These are phyloP conservation scores for Apodemus agrarius DNA, from an alignment of 2,797 vertebrate species.

Conservation along the genomic window DNA sequence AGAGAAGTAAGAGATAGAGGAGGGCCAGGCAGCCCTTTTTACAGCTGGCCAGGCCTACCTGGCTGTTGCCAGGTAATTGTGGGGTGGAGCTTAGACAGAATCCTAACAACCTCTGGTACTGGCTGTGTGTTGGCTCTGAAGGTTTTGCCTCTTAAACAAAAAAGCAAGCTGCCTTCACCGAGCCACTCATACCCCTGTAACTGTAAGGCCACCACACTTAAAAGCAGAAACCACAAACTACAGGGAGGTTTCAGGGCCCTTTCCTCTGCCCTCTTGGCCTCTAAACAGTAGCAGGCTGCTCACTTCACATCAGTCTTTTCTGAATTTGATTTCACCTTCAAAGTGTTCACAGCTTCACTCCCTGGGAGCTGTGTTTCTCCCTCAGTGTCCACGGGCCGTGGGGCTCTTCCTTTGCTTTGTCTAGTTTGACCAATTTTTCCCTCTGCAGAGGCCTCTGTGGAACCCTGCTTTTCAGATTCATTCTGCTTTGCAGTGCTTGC, in stretches of 20 bases:
- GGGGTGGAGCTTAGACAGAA: too few species aligned
- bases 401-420: conserved; percentile 18
- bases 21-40: too few species aligned
- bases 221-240: conserved; percentile 6
- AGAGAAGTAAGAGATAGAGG: too few species aligned
- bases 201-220: background rate
- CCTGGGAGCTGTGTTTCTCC: background rate
- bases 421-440: conserved; percentile 17
- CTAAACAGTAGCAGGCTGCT: background rate
- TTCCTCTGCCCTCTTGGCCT: conserved; percentile 40
- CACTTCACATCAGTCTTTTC: background rate
- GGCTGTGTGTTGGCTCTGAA: background rate
- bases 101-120: background rate
- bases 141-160: conserved; percentile 53
- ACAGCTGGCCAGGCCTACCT: too few species aligned
- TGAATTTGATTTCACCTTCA: conserved; percentile 51
- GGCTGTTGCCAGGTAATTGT: too few species aligned
- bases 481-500: conserved; percentile 61
- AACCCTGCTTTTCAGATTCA: conserved; percentile 56
- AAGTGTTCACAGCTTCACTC: conserved; percentile 33
- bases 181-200: background rate
- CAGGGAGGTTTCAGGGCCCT: background rate
- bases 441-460: background rate
- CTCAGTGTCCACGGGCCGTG: background rate
- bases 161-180: conserved; percentile 27